Evolutionary conservation across 2,797 vertebrate species (phyloP).

Genomic region (Artibeus lituratus): DNA sequence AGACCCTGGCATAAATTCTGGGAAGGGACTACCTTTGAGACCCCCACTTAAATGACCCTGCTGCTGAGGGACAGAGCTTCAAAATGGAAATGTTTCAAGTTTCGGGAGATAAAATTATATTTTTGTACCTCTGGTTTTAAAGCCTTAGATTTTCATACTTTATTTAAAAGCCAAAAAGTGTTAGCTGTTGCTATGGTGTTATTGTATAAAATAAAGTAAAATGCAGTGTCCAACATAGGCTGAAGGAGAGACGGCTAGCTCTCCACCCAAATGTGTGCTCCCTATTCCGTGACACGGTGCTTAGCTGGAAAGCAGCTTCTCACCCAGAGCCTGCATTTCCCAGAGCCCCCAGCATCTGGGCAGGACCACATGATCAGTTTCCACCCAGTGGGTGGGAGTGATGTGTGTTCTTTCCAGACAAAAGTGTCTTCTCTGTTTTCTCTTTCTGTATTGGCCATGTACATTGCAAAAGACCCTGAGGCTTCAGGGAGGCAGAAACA

Average conservation of each 20-base stretch:
- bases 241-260: background rate
- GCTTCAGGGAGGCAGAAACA: background rate
- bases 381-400: background rate
- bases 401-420: background rate
- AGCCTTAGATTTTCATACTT: background rate
- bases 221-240: background rate
- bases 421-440: background rate
- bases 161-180: background rate
- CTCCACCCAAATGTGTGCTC: background rate
- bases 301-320: background rate
- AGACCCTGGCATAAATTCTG: background rate
- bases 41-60: background rate
- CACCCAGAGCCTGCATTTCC: background rate
- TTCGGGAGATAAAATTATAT: background rate
- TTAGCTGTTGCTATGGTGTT: background rate
- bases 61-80: background rate
- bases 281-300: background rate
- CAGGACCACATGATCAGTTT: background rate
- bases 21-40: background rate
- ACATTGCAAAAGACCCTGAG: background rate
- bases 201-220: background rate
- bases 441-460: background rate
- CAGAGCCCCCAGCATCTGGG: background rate
- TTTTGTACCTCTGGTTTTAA: background rate
- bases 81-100: background rate